Base-by-base conservation (phyloP, 2,113 vertebrate species). In the Ctenodactylus gundi region DNA sequence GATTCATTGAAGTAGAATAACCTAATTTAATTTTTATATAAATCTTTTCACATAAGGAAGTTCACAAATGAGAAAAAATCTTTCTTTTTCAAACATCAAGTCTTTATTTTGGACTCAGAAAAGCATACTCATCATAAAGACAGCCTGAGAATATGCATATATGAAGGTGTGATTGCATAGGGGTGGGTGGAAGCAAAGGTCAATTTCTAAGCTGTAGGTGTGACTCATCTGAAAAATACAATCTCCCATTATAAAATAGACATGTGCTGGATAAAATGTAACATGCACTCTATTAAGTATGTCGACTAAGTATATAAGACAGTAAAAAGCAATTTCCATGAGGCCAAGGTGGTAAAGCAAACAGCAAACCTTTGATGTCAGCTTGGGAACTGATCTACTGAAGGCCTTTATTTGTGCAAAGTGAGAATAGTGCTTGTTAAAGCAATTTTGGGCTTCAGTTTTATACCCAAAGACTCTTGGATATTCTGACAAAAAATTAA, bases 71-170 rank as follows among this genome's bases (percentile, higher is more conserved):
- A 80, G 78, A 57, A 85, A 18, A 65, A 86, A 34, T 64, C 12
- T n/a, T 78, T 75, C 31, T 18, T 76, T 84, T 55, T 36, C 25
- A 34, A 41, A 82, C 72, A 46, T 60, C 10, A 9, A 62, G 27
- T 83, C 29, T n/a, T 92, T 77, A 76, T 77, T 92, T 94, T n/a
- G 9, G 49, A 78, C 65, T 87, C 34, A 84, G 88, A 92, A 92
- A 60, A 89, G 64, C 17, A 82, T 1, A 78, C 17, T 4, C 4
- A 23, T 34, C 13, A 4, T 58, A 39, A 62, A 27, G 49, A 75
- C 60, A 41, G 31, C 41, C 49, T 83, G 10, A 44, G 41, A 83
- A 55, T 51, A 85, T 4, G 58, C 41, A 55, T 46, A 29, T 49
- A 51, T 4, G 8, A 57, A 6, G 12, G 25, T 29, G 15, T 77